Evolutionary conservation across 2,888 invertebrate species (phyloP), one percentile per base, ranked within the genome.

Genomic region (Xestia rhomboidea): DNA sequence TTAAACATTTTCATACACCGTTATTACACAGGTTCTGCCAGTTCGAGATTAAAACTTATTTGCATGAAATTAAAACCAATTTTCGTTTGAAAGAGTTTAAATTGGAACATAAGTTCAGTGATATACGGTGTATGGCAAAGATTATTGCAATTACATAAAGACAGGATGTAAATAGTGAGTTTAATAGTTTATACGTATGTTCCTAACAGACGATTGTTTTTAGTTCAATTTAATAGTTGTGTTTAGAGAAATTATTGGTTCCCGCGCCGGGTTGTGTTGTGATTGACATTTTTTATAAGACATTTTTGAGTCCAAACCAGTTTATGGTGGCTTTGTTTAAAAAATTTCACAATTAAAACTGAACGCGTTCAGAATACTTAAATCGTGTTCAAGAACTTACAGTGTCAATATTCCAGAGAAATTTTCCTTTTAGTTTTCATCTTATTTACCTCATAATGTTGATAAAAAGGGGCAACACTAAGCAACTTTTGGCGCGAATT

Each of bases 121-220:
- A n/a, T 15, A 34, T 30, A 41, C 24, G 64, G 74, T 64, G 84
- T 85, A 62, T 74, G 66, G 54, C 51, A 63, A 82, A 21, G 41
- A 62, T 27, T 62, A 67, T 87, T 86, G 38, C 71, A 68, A 79
- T 63, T 84, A 81, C 87, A 86, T 84, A 81, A 89, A 86, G 86
- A 86, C 88, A 84, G 73, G 57, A 79, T 88, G 88, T 88, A 89
- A 79, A 89, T 88, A 88, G 88, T 86, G 82, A 82, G 80, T 88
- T 88, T 76, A 78, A 73, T 88, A 83, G 81, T 78, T 77, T 80
- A 76, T 79, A 83, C 76, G 80, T 82, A 89, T 87, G 88, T 88
- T 88, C 88, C 88, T 88, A 88, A 89, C 88, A 87, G 77, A 79
- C 74, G 76, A 78, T 77, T 86, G 64, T 57, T 71, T 82, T 86